Conservation (phyloP, 53 echinoderm and acorn worm genomes). For the Zoroaster sp. region DNA sequence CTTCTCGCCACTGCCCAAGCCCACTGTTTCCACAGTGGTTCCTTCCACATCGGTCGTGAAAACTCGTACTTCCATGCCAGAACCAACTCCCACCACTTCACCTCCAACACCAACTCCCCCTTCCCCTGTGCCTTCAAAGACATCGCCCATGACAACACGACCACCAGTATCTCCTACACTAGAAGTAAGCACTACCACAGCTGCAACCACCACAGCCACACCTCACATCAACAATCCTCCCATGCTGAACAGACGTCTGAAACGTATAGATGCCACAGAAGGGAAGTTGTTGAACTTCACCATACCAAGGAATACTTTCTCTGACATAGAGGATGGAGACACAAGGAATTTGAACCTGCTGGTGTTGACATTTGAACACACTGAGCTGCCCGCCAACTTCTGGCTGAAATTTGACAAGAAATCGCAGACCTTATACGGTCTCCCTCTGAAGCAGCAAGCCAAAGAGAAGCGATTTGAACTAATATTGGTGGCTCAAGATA, state of each 20-base stretch:
- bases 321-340: constrained; percentile 90
- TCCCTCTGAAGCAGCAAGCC: constrained; percentile 49
- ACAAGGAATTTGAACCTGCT: constrained; percentile 70
- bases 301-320: constrained; percentile 77
- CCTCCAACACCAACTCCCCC: constrained; percentile 35
- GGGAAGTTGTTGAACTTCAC: constrained; percentile 71
- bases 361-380: constrained; percentile 50
- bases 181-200: not conserved
- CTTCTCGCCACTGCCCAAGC: constrained; percentile 4
- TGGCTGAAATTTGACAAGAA: constrained; percentile 92
- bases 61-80: constrained; percentile 66
- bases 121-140: constrained; percentile 39
- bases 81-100: constrained; percentile 60
- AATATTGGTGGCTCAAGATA: constrained; percentile 81
- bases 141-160: not conserved
- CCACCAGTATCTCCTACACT: not conserved
- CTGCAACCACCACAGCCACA: constrained; percentile 8
- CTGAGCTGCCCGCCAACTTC: constrained; percentile 51
- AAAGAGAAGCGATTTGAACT: constrained; percentile 17
- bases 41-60: constrained; percentile 51
- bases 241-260: constrained; percentile 19
- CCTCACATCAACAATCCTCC: constrained; percentile 57
- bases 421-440: constrained; percentile 74
- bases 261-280: constrained; percentile 67
- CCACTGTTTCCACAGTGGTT: constrained; percentile 13